Conservation (phyloP, 2,113 vertebrate species). For the Oxyruncus cristatus region DNA sequence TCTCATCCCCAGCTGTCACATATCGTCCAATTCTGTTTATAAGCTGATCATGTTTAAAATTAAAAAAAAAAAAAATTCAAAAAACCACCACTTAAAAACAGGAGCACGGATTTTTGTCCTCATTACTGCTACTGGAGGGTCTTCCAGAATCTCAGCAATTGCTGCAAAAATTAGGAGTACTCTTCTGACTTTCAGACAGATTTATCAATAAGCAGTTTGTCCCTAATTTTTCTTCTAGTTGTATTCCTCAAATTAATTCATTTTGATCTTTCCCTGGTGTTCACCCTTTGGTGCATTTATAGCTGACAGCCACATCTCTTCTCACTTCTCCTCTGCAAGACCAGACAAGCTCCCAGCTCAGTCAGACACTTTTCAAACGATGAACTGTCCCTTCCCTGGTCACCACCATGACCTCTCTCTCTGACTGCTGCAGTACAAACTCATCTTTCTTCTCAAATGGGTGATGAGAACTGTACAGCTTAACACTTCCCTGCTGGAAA, state of each 20-base stretch:
- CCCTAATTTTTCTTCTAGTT: background rate
- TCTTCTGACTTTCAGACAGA: background rate
- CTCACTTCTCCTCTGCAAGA: background rate
- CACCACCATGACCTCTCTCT: background rate
- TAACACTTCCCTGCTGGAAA: background rate
- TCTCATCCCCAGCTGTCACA: background rate
- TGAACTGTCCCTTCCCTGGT: background rate
- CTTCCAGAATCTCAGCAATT: background rate
- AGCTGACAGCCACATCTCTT: background rate
- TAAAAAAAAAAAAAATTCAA: too few species aligned
- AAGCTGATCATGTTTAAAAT: background rate
- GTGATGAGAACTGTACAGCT: background rate
- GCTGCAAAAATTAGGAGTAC: background rate
- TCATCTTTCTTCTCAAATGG: background rate
- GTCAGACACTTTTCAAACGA: background rate
- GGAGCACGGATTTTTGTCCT: background rate
- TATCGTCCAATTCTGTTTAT: background rate
- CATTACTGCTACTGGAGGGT: fast-evolving
- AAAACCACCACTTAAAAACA: too few species aligned
- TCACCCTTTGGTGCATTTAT: background rate
- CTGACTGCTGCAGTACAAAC: background rate
- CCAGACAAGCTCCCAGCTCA: background rate
- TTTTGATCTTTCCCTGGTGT: background rate
- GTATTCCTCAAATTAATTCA: background rate
- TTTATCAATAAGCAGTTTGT: background rate